A percentile compares a stretch with the other conserved stretches of the same genome.
phyloP scores from a whole-genome alignment of 2,888 invertebrate genomes.

The Polyploca ridens region DNA sequence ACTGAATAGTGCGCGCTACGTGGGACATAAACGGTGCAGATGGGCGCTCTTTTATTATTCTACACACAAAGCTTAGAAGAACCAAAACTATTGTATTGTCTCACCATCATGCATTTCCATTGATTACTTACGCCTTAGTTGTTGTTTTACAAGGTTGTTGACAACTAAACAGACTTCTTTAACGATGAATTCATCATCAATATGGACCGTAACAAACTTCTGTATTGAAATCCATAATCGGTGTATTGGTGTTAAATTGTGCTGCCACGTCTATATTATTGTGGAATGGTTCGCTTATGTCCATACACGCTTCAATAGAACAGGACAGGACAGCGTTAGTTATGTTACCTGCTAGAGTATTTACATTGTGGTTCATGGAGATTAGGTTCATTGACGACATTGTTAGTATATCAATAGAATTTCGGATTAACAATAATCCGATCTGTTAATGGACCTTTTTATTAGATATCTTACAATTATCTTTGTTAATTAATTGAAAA shows the following conservation, averaged over 20 bases:
- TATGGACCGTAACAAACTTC: background rate
- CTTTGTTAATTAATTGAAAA: no score
- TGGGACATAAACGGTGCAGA: slow-evolving; percentile 73
- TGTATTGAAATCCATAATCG: background rate
- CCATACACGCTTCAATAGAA: slow-evolving; percentile 36
- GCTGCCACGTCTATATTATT: slow-evolving; percentile 35
- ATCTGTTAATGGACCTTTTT: no score
- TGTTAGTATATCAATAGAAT: background rate
- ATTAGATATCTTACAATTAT: no score
- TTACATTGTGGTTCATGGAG: background rate
- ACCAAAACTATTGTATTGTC: slow-evolving; percentile 65
- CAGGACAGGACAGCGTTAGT: background rate
- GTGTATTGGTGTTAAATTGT: background rate
- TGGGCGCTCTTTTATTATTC: slow-evolving; percentile 69
- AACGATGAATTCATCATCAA: background rate
- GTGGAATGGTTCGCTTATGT: slow-evolving; percentile 33
- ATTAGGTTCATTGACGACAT: slow-evolving; percentile 1
- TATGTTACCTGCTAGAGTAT: background rate
- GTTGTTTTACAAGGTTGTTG: background rate
- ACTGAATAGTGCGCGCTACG: slow-evolving; percentile 72
- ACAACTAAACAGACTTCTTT: background rate
- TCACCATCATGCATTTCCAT: slow-evolving; percentile 45
- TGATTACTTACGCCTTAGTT: slow-evolving; percentile 31
- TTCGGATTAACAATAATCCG: background rate
- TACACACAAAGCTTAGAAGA: slow-evolving; percentile 61